Percentiles rank a stretch among this genome's conserved stretches.
These are phyloP conservation scores for Naso thynnoides DNA, from an alignment of 2,797 vertebrate species.

Conservation along the genomic window DNA sequence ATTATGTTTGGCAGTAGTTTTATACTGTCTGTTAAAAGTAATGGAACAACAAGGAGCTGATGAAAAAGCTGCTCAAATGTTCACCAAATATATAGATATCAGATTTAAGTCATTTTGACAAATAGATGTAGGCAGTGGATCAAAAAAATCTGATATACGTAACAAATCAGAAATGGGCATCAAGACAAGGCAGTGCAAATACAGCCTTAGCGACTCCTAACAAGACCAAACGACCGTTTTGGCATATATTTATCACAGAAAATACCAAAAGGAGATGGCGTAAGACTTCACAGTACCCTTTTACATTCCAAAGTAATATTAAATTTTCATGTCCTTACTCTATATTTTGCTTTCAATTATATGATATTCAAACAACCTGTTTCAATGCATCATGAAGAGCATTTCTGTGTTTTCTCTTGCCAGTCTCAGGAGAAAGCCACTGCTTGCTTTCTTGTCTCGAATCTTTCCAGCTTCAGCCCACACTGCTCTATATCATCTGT, in stretches of 20 bases:
- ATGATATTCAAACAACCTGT: slow-evolving; percentile 36
- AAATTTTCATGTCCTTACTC: slow-evolving; percentile 16
- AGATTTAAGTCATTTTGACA: no score
- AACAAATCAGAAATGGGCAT: no score
- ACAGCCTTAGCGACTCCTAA: neutral
- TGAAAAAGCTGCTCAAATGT: no score
- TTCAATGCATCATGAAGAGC: slow-evolving; percentile 29
- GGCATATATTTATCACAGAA: slow-evolving; percentile 13
- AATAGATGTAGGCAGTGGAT: no score
- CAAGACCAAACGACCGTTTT: slow-evolving; percentile 8
- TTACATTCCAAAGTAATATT: slow-evolving; percentile 21
- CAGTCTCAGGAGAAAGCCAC: slow-evolving; percentile 60
- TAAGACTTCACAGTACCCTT: neutral
- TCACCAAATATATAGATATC: no score
- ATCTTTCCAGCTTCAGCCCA: slow-evolving; percentile 67
- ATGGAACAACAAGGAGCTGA: no score
- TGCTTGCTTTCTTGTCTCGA: slow-evolving; percentile 55
- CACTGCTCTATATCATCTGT: slow-evolving; percentile 66
- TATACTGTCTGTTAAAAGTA: no score
- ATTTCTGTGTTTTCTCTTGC: slow-evolving; percentile 55
- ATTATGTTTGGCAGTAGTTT: no score
- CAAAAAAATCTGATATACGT: no score
- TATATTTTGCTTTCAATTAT: slow-evolving; percentile 51
- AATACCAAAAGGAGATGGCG: slow-evolving; percentile 15
- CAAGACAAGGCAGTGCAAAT: no score